Percentiles rank a stretch among this genome's conserved stretches.
Evolutionary conservation across 2,113 vertebrate genomes (phyloP).

Genomic region (Coptodon bakossiorum): DNA sequence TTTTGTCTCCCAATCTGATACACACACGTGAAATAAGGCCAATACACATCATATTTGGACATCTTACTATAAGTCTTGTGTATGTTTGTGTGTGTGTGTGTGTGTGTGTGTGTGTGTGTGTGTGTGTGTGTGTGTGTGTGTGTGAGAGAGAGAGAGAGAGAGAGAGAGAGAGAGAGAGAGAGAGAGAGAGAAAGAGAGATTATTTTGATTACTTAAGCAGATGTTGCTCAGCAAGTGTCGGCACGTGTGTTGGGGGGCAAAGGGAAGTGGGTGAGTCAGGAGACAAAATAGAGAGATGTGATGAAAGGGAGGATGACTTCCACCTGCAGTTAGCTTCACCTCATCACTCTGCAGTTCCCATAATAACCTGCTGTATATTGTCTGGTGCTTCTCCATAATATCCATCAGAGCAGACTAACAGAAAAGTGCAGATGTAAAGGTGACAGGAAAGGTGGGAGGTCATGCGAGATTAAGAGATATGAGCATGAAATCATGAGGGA

Average conservation of each 20-base stretch:
- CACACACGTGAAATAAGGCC: background rate
- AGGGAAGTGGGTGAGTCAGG: background rate
- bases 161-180: background rate
- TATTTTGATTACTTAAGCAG: constrained; percentile 51
- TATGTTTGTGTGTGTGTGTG: background rate
- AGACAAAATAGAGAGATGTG: background rate
- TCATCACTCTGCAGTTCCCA: constrained; percentile 22
- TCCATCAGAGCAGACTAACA: constrained; percentile 12
- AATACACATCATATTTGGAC: background rate
- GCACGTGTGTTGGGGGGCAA: background rate
- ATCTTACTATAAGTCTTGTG: background rate
- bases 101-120: background rate
- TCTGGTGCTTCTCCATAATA: constrained; percentile 12
- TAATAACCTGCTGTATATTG: constrained; percentile 25
- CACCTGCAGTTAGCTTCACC: constrained; percentile 41
- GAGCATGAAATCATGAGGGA: background rate
- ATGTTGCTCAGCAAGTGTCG: constrained; percentile 16
- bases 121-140: background rate
- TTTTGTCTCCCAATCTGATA: background rate
- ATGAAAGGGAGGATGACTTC: constrained; percentile 26
- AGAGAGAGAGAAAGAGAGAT: constrained; percentile 7
- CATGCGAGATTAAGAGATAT: constrained; percentile 2
- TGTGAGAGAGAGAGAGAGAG: background rate
- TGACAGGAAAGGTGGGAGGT: constrained; percentile 13
- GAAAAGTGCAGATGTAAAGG: background rate